Percentiles rank a stretch among this genome's conserved stretches.
Conservation (phyloP, 2,888 invertebrate genomes). For the Chromoteleia sp. region DNA sequence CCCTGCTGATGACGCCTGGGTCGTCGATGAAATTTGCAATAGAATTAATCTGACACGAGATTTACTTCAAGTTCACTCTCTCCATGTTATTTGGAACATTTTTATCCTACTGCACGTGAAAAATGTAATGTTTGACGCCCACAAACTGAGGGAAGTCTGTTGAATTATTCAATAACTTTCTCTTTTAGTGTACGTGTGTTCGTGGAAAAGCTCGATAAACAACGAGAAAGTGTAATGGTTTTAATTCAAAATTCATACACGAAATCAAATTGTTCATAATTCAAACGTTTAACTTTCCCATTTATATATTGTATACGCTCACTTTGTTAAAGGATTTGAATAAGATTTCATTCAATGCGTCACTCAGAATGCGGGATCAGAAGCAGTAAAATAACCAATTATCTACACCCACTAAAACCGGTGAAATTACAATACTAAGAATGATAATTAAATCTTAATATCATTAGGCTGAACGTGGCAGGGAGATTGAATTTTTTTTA, state of each 20-base stretch:
- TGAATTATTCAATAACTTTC: slow-evolving; percentile 46
- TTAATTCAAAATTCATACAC: background rate
- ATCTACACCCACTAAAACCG: slow-evolving; percentile 50
- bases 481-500: slow-evolving; percentile 59
- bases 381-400: slow-evolving; percentile 45
- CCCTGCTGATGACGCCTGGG: slow-evolving; percentile 33
- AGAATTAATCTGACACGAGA: slow-evolving; percentile 73
- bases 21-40: slow-evolving; percentile 64
- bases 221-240: background rate
- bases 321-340: slow-evolving; percentile 6
- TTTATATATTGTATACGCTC: background rate
- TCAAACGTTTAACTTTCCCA: background rate
- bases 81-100: background rate
- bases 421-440: slow-evolving; percentile 36
- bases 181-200: background rate
- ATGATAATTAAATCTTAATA: slow-evolving; percentile 58
- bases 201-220: slow-evolving; percentile 6
- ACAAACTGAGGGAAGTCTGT: slow-evolving; percentile 13
- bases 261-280: background rate
- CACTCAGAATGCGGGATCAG: background rate
- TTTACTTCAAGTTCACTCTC: slow-evolving; percentile 61
- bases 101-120: slow-evolving; percentile 23
- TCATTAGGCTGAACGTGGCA: slow-evolving; percentile 38
- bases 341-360: slow-evolving; percentile 1
- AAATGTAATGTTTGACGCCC: slow-evolving; percentile 29